Percentiles rank a stretch among this genome's conserved stretches.
Evolutionary conservation across 2,113 vertebrate genomes (phyloP).

Genomic region (Hypanus sabinus): DNA sequence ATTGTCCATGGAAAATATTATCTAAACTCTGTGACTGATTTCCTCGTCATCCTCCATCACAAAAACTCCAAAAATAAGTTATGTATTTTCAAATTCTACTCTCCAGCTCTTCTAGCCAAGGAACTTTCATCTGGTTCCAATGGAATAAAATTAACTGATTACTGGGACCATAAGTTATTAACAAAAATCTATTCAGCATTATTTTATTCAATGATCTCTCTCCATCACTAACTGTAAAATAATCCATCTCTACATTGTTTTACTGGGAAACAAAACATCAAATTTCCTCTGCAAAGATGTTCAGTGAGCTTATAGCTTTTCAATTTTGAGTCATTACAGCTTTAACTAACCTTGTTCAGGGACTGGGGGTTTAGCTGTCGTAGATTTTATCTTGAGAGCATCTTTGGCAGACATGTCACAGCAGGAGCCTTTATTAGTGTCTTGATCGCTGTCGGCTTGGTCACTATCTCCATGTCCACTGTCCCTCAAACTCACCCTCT

Average conservation of each 20-base stretch:
- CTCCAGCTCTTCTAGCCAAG: not conserved
- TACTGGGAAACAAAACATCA: constrained; percentile 14
- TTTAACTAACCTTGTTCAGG: constrained; percentile 89
- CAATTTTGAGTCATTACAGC: constrained; percentile 43
- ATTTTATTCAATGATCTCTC: not conserved
- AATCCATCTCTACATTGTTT: not conserved
- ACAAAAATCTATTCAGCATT: constrained; percentile 4
- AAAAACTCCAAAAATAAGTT: not conserved
- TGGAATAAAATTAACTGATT: not conserved
- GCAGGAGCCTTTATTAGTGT: constrained; percentile 99
- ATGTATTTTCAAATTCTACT: not conserved
- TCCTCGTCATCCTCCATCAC: not conserved
- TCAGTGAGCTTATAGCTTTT: constrained; percentile 47
- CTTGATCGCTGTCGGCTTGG: constrained; percentile 99
- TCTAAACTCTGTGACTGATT: not conserved
- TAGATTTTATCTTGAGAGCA: constrained; percentile 94
- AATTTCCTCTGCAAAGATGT: constrained; percentile 27
- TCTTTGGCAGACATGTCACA: constrained; percentile 99
- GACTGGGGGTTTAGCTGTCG: constrained; percentile 83
- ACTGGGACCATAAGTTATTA: not conserved
- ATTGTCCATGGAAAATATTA: not conserved
- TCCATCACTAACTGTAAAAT: not conserved
- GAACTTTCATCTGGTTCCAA: not conserved
- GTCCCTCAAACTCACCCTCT: constrained; percentile 97
- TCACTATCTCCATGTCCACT: constrained; percentile 98